Base-by-base conservation (phyloP, 2,113 vertebrate genomes). In the Platysteira castanea region DNA sequence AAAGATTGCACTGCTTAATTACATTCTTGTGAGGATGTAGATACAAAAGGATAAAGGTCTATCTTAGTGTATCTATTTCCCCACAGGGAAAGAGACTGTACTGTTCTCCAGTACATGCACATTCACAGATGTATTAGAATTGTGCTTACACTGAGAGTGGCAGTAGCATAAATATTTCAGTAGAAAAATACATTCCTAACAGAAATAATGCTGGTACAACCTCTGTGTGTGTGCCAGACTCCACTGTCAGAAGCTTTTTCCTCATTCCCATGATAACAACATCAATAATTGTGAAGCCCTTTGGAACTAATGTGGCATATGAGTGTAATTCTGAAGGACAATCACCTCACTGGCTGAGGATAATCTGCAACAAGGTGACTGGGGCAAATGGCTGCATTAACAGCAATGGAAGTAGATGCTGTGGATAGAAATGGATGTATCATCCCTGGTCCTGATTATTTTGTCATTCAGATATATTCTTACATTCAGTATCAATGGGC, bases 241-340 rank as follows among this genome's bases (percentile, higher is more conserved):
- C 49, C 53, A 41, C 52, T 39, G 50, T 13, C 75, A 93, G 33
- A 41, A 87, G 75, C 33, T 64, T 65, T 89, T 94, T 67, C 54
- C 52, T 84, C 87, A 42, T 92, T 94, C 85, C 27, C 12, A 5
- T 18, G 67, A 64, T 56, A 86, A 64, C 53, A 82, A 54, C 56
- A 73, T 92, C 77, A 90, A 84, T 96, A 93, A 90, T 28, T 2
- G 3, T 35, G 39, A 71, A 96, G 70, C 85, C 52, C 41, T 92
- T 89, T 76, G 93, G 57, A 95, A 82, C 27, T 92, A 95, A 95
- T 91, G 87, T 96, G 74, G 87, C 59, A 7, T 92, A 21, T 11
- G 13, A 87, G n/a, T 76, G n/a, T 27, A 67, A 85, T 82, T 94
- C 91, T 56, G 91, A 91, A 96, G 82, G 78, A 67, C 90, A 78